Percentiles rank a stretch among this genome's conserved stretches.
These are phyloP conservation scores for Lepisosteus oculatus DNA, from an alignment of 2,113 vertebrate genomes.

Conservation along the genomic window DNA sequence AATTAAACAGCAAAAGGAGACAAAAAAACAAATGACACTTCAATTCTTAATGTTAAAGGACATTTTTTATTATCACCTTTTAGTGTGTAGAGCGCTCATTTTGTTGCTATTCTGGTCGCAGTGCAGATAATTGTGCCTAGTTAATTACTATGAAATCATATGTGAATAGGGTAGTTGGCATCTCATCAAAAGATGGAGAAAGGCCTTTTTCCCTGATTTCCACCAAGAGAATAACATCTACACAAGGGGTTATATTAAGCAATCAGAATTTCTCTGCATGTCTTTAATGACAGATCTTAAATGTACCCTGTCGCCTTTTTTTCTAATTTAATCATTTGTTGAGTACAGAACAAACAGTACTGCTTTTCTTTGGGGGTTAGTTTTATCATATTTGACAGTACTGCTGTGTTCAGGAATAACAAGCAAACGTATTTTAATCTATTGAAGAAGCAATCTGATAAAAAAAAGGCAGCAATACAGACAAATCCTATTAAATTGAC, in stretches of 20 bases:
- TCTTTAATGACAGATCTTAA: not conserved
- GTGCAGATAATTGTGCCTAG: conserved; percentile 41
- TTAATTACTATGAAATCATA: conserved; percentile 44
- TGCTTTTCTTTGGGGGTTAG: conserved; percentile 13
- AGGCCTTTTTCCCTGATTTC: conserved; percentile 21
- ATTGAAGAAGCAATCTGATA: conserved; percentile 34
- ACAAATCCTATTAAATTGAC: conserved; percentile 45
- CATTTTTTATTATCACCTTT: conserved; percentile 43
- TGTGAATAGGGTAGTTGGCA: conserved; percentile 36
- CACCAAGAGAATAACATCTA: conserved; percentile 4
- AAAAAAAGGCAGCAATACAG: conserved; percentile 41
- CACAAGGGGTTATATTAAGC: conserved; percentile 2
- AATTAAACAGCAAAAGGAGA: conserved; percentile 14
- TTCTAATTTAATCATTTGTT: conserved; percentile 11
- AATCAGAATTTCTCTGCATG: not conserved
- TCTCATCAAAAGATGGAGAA: conserved; percentile 34
- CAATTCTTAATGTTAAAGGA: conserved; percentile 41
- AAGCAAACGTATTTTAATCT: conserved; percentile 36
- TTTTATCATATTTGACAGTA: conserved; percentile 36
- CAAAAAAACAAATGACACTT: conserved; percentile 34
- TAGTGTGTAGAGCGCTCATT: conserved; percentile 42
- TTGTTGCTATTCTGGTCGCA: conserved; percentile 36
- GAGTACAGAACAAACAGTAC: not conserved
- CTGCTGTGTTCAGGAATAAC: conserved; percentile 30
- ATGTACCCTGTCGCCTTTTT: not conserved